Conservation (phyloP, 2,113 vertebrate species). For the Pygathrix nemaeus region DNA sequence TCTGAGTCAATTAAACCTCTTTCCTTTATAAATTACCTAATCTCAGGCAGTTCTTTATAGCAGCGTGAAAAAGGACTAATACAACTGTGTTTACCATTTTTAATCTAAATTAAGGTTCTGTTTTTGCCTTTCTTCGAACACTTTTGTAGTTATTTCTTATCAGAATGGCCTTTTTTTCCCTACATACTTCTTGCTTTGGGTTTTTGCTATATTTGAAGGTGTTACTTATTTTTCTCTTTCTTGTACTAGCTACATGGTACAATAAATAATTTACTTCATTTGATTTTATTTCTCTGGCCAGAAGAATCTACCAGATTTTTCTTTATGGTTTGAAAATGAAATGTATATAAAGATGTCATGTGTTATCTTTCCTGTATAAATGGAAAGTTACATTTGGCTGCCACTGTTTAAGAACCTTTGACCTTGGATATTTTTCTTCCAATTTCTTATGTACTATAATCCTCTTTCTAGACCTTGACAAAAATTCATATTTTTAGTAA, state of each 20-base stretch:
- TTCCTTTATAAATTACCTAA: no score
- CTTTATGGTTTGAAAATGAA: not conserved
- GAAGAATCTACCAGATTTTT: not conserved
- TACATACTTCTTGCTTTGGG: not conserved
- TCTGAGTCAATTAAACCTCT: no score
- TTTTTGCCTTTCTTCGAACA: not conserved
- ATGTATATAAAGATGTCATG: not conserved
- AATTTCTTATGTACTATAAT: not conserved
- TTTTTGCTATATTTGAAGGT: not conserved
- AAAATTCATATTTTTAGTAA: not conserved
- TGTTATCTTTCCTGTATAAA: not conserved
- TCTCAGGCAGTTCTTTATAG: no score
- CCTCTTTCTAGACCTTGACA: not conserved
- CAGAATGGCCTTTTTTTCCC: not conserved
- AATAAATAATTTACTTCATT: not conserved
- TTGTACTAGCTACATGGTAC: rapidly evolving
- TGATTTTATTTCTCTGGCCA: not conserved
- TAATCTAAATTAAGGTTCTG: not conserved
- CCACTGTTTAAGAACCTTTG: not conserved
- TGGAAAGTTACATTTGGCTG: rapidly evolving
- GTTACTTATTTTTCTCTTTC: not conserved
- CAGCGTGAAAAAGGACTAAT: not conserved
- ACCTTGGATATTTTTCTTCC: not conserved
- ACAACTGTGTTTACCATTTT: not conserved
- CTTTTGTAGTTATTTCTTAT: not conserved